Conservation (phyloP, 2,888 invertebrate species). For the Lasiommata megera region DNA sequence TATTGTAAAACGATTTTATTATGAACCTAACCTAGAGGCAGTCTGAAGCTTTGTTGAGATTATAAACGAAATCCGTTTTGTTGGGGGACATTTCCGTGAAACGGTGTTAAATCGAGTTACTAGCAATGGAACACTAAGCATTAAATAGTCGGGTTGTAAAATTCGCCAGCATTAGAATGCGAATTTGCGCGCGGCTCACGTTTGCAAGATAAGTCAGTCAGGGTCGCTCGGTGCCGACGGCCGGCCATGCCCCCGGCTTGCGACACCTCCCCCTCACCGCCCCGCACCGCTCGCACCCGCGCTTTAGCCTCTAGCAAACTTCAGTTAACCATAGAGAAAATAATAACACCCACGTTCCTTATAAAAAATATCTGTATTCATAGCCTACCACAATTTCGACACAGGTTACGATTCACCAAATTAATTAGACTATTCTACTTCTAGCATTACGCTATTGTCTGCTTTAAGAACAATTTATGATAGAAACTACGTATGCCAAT, state of each 20-base stretch:
- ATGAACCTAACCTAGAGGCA: too few species aligned
- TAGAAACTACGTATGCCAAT: too few species aligned
- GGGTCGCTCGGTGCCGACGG: constrained; percentile 80
- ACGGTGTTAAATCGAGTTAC: background rate
- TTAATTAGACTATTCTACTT: background rate
- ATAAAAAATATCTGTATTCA: constrained; percentile 4
- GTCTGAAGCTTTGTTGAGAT: too few species aligned
- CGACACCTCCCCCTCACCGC: constrained; percentile 56
- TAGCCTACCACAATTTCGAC: background rate
- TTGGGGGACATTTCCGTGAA: background rate
- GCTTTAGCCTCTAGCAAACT: constrained; percentile 38
- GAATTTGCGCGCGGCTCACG: constrained; percentile 78
- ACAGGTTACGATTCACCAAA: background rate
- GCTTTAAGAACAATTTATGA: too few species aligned
- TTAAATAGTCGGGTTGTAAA: constrained; percentile 48
- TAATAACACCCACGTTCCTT: constrained; percentile 34
- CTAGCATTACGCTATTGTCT: too few species aligned
- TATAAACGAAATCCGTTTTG: too few species aligned
- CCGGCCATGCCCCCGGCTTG: constrained; percentile 77
- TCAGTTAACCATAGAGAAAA: constrained; percentile 40
- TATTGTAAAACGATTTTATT: too few species aligned
- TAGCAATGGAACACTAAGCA: constrained; percentile 10
- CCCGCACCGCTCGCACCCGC: constrained; percentile 30
- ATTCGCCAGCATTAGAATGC: constrained; percentile 74
- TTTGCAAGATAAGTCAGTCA: constrained; percentile 80